Evolutionary conservation across 2,888 invertebrate species (phyloP).

Genomic region (Ophraella communa): DNA sequence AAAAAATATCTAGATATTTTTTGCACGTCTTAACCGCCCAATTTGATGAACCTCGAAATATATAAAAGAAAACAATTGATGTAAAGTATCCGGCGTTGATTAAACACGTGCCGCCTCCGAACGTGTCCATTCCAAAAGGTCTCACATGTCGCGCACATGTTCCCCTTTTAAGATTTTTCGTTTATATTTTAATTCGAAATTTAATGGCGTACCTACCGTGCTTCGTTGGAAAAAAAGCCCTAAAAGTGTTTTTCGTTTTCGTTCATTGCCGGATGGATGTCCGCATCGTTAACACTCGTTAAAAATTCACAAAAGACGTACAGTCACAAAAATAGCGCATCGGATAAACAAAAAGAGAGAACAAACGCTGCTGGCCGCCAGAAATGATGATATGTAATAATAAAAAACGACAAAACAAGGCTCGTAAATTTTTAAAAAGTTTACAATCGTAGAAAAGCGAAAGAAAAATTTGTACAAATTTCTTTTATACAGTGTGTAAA

Average conservation of each 20-base stretch:
- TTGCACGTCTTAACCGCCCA: not conserved
- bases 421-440: too few relatives aligned
- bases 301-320: not conserved
- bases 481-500: too few relatives aligned
- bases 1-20: too few relatives aligned
- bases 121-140: not conserved
- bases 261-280: slow-evolving; percentile 30
- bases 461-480: too few relatives aligned
- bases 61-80: slow-evolving; percentile 27
- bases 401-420: not conserved
- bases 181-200: slow-evolving; percentile 11
- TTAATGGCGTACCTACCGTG: not conserved
- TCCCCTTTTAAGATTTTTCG: slow-evolving; percentile 9
- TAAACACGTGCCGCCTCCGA: slow-evolving; percentile 23
- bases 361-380: too few relatives aligned
- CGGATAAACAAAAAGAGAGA: not conserved
- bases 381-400: too few relatives aligned
- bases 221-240: slow-evolving; percentile 8
- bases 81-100: slow-evolving; percentile 19
- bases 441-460: too few relatives aligned
- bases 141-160: slow-evolving; percentile 31
- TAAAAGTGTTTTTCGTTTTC: slow-evolving; percentile 22
- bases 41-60: not conserved
- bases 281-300: slow-evolving; percentile 21
- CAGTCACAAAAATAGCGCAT: not conserved